A percentile compares a stretch with the other conserved stretches of the same genome.
phyloP scores from a whole-genome alignment of 2,113 vertebrate species.

The Heptranchias perlo region DNA sequence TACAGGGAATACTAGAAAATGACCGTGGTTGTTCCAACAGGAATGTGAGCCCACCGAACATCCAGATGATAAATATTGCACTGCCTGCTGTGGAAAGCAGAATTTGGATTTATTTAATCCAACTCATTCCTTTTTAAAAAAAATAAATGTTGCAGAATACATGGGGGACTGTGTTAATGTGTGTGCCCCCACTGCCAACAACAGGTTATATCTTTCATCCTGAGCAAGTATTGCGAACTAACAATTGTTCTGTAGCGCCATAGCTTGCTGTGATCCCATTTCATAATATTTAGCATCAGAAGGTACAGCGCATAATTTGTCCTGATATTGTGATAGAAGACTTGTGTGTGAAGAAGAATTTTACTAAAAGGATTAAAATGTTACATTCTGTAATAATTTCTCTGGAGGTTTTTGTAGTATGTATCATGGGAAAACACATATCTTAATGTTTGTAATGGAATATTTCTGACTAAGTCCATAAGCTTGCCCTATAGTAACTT shows the following conservation, averaged over 20 bases:
- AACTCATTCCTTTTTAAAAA: neutral
- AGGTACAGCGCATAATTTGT: neutral
- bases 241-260: neutral
- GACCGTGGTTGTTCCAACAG: neutral
- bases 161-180: neutral
- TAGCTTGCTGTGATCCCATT: neutral
- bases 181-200: neutral
- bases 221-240: neutral
- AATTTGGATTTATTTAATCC: neutral
- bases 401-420: neutral
- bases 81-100: neutral
- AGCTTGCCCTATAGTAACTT: neutral
- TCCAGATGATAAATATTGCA: neutral
- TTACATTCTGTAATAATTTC: neutral
- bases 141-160: neutral
- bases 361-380: neutral
- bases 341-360: neutral
- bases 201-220: neutral
- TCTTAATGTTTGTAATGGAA: neutral
- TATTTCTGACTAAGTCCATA: neutral
- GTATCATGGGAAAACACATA: neutral
- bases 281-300: neutral
- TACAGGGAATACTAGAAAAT: neutral
- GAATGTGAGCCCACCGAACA: neutral
- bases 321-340: neutral